Conservation (phyloP, 2,113 vertebrate genomes). For the Pristiophorus japonicus region DNA sequence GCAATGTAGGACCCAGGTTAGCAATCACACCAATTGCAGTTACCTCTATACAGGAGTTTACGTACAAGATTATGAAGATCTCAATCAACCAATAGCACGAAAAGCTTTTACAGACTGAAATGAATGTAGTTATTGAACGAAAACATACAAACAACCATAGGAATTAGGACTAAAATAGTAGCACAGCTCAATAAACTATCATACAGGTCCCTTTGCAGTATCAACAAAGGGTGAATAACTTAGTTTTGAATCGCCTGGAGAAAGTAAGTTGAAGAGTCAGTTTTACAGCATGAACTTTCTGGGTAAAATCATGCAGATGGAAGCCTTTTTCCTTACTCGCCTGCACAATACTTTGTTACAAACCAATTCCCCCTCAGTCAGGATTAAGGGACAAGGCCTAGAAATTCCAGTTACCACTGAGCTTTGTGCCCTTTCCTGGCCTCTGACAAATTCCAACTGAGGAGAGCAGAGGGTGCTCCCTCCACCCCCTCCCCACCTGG, state of each 20-base stretch:
- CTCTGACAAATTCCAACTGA: background rate
- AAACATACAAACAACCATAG: background rate
- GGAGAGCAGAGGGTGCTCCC: background rate
- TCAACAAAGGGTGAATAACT: background rate
- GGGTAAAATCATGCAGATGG: background rate
- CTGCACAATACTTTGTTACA: background rate
- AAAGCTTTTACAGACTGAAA: background rate
- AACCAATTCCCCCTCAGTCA: background rate
- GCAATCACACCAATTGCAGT: background rate
- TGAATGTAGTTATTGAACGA: background rate
- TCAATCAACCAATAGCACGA: background rate
- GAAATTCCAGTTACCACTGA: background rate
- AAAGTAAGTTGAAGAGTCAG: background rate
- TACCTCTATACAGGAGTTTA: too few species aligned
- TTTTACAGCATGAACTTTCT: background rate
- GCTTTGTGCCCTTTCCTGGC: background rate
- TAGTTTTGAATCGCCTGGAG: background rate
- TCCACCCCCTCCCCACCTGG: too few species aligned
- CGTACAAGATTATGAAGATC: background rate
- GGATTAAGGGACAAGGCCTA: background rate
- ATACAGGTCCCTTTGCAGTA: background rate
- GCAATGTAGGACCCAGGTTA: background rate
- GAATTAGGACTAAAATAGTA: background rate
- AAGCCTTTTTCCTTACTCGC: background rate
- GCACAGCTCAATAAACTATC: background rate